A percentile compares a stretch with the other conserved stretches of the same genome.
Conservation (phyloP, 30 jellyfish, hydroid and myxozoan genomes). For the Pelagia noctiluca region DNA sequence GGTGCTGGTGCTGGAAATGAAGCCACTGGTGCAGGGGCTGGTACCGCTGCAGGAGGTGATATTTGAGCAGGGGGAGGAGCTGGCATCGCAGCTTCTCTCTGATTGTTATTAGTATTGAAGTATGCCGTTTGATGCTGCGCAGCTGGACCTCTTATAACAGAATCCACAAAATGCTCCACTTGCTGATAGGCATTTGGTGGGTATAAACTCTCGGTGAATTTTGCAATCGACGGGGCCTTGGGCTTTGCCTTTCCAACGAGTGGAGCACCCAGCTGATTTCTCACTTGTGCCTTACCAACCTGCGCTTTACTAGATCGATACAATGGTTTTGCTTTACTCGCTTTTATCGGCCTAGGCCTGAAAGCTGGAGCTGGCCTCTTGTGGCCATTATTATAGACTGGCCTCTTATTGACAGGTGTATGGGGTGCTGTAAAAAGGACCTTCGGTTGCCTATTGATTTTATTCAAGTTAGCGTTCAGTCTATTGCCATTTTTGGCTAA, state of each 20-base stretch:
- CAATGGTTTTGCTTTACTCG: not conserved
- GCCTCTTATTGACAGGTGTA: not conserved
- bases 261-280: not conserved
- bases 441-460: not conserved
- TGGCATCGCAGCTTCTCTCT: constrained; percentile 19
- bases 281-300: constrained; percentile 9
- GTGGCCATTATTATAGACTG: not conserved
- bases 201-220: constrained; percentile 23
- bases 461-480: not conserved
- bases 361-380: not conserved
- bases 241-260: not conserved
- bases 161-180: constrained; percentile 57
- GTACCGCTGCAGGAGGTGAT: constrained; percentile 42
- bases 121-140: not conserved
- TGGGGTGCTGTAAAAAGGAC: not conserved
- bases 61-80: constrained; percentile 27
- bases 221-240: constrained; percentile 4
- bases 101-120: constrained; percentile 9
- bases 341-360: not conserved
- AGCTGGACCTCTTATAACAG: constrained; percentile 14
- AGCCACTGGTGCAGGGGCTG: constrained; percentile 73
- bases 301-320: not conserved
- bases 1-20: constrained; percentile 52
- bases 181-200: constrained; percentile 60
- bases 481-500: not conserved